Base-by-base conservation (phyloP, 2,113 vertebrate genomes). In the Pyxicephalus adspersus region DNA sequence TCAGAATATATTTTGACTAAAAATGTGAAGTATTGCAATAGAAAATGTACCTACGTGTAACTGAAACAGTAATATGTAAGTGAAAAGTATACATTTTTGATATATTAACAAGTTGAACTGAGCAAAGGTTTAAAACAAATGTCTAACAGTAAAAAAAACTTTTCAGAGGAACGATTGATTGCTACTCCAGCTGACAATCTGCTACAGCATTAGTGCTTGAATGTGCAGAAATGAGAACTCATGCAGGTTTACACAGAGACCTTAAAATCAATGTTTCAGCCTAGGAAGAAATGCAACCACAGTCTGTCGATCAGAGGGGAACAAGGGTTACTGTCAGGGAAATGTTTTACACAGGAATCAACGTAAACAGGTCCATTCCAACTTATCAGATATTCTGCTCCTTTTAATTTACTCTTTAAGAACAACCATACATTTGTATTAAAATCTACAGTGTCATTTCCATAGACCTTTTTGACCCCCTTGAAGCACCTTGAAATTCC, bases 231-330 rank as follows among this genome's bases (percentile, higher is more conserved):
- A 74, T 65, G 60, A 81, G 68, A 81, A 81, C 61, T 74, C 68
- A 80, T 13, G 55, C 55, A 55, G 65, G 77, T 80, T 71, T 77
- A 60, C 38, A 80, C 67, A 45, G 17, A 61, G 78, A 80, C 78
- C 72, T 72, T 67, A 64, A 80, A 80, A 80, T 80, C 78, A 63
- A 80, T 80, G 78, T 73, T 68, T 81, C 79, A 64, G 61, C 68
- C 60, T 73, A 18, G 68, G 50, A 81, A 81, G 79, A 73, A 81
- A 74, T 20, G 60, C 15, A 51, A 70, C 45, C 60, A 81, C 50
- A 64, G 58, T 61, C 68, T 81, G 79, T 74, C 68, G 26, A 81
- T 81, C 79, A 74, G 23, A 74, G 50, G 76, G 68, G 50, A 81
- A 74, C 60, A 34, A 8, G 61, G 61, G 60, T 58, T 81, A 74